Evolutionary conservation across 2,797 vertebrate species (phyloP), one percentile per base, ranked within the genome.

Genomic region (Sebastes matsubarae): DNA sequence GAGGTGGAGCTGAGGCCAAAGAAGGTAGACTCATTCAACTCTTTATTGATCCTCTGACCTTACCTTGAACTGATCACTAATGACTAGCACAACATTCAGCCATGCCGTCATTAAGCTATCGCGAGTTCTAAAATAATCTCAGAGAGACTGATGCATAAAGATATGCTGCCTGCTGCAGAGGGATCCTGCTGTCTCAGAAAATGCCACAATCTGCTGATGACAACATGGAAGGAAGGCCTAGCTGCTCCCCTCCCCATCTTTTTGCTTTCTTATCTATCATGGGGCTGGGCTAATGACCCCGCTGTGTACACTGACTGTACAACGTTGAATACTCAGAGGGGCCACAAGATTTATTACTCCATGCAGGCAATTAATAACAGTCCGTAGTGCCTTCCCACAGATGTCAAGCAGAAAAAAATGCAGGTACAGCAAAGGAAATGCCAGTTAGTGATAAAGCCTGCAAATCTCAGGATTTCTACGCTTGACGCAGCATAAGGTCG

Each of bases 1-100:
- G 96, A 96, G 68, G 96, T 99, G 91, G 98, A 99, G 76, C 96
- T 99, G 61, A 97, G 97, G 92, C 98, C 99, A 84, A 99, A 98
- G 96, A 99, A 99, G 98, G 99, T 99, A 90, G 36, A 78, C 12
- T 30, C 22, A 36, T 24, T 87, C 4, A 55, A n/a, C 61, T 65
- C 34, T 57, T 61, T 60, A 85, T 67, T 34, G 59, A 72, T 74
- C 76, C 50, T 58, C 6, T 77, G 89, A 93, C 66, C 59, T 63
- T 63, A 68, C 20, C 42, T 57, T 79, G 34, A 76, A 70, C 67
- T 64, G 12, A 60, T 52, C 29, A 20, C 29, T 52, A 55, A 84
- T 42, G 36, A 67, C 25, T 74, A 50, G 64, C 20, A 25, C 20
- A 9, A 0, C 3, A 32, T 29, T 30, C 7, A 65, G n/a, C 4